A percentile compares a stretch with the other conserved stretches of the same genome.
Conservation (phyloP, 2,113 vertebrate species). For the Sterna hirundo region DNA sequence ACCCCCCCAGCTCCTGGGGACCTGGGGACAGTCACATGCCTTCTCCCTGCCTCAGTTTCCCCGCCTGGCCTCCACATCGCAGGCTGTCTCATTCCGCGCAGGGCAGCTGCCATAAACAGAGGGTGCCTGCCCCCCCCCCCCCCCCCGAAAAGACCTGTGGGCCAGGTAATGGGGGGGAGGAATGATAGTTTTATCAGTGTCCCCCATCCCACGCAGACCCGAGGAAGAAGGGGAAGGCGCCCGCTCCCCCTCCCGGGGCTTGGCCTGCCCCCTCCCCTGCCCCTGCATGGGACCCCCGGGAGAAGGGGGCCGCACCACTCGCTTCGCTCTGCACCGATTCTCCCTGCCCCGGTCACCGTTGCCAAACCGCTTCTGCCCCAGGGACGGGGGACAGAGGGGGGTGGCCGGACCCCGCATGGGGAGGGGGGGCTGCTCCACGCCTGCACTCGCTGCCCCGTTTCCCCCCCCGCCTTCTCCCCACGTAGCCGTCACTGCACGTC, state of each 20-base stretch:
- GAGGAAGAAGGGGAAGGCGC: not conserved
- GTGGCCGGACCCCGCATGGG: not conserved
- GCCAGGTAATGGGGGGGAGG: not conserved
- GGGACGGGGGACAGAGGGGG: not conserved
- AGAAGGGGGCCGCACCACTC: not conserved
- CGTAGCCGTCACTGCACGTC: constrained; percentile 6
- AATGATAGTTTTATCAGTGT: not conserved
- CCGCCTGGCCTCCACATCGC: not conserved
- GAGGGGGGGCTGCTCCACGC: not conserved
- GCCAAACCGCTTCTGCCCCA: not conserved
- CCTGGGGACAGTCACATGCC: not conserved
- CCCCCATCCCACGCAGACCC: not conserved
- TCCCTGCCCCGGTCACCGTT: not conserved
- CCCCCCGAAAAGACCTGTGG: not conserved
- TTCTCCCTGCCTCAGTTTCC: not conserved
- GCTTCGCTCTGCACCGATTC: not conserved
- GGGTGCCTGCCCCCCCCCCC: not conserved
- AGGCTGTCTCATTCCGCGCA: not conserved
- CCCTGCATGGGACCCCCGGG: constrained; percentile 50
- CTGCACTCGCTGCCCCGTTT: not conserved
- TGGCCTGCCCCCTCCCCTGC: not conserved
- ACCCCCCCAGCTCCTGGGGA: not conserved
- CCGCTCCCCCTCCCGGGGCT: not conserved
- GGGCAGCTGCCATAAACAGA: not conserved
- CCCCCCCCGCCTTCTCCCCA: not conserved